phyloP scores from a whole-genome alignment of 2,113 vertebrate genomes.

The Gymnocephalus cernua region DNA sequence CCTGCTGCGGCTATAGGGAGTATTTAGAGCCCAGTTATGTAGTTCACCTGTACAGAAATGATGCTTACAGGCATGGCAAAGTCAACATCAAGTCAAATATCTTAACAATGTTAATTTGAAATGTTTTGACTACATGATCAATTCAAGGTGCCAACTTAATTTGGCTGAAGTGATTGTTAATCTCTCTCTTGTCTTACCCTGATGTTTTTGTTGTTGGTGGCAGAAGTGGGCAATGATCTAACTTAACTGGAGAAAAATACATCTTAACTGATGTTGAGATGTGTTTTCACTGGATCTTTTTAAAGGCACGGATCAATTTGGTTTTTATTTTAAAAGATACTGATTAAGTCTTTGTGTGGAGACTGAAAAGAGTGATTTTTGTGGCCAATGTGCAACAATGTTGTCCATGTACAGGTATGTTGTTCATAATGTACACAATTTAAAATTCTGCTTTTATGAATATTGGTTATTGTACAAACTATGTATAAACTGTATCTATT shows the following conservation, averaged over 20 bases:
- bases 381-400: conserved; percentile 15
- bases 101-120: background rate
- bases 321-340: conserved; percentile 39
- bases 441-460: conserved; percentile 71
- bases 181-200: conserved; percentile 21
- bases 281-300: conserved; percentile 35
- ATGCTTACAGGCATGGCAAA: background rate
- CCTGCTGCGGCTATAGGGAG: background rate
- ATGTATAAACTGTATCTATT: conserved; percentile 76
- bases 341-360: conserved; percentile 57
- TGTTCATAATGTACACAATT: conserved; percentile 76
- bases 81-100: conserved; percentile 23
- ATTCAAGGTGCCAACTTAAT: background rate
- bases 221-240: background rate
- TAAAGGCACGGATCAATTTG: conserved; percentile 6
- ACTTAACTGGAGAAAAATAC: conserved; percentile 6
- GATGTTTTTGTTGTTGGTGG: conserved; percentile 15
- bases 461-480: conserved; percentile 73
- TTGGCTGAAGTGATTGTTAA: conserved; percentile 20
- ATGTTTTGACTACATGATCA: background rate
- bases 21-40: background rate
- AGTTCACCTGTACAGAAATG: background rate
- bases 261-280: background rate
- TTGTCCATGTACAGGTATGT: conserved; percentile 65
- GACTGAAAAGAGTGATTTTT: conserved; percentile 27